These are phyloP conservation scores for Volucella inanis DNA, from an alignment of 2,888 invertebrate species.

Conservation along the genomic window DNA sequence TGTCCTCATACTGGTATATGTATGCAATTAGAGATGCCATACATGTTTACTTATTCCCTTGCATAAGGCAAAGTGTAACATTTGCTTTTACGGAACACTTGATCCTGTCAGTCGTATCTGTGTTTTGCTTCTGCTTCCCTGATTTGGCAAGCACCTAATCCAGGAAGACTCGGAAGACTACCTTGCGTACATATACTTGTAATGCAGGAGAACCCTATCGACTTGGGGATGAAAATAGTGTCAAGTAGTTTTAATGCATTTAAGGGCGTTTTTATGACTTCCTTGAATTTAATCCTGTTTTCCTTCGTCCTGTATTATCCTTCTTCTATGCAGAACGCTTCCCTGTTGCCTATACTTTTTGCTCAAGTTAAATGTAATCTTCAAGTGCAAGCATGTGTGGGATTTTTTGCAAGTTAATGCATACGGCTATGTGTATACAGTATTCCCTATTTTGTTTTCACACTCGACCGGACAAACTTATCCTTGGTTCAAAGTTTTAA, in stretches of 20 bases:
- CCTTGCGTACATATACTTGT: constrained; percentile 22
- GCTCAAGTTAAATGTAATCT: constrained; percentile 61
- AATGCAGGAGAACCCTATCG: constrained; percentile 48
- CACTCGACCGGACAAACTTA: constrained; percentile 70
- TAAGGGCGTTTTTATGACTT: constrained; percentile 70
- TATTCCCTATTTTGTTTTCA: constrained; percentile 11
- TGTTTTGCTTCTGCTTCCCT: constrained; percentile 21
- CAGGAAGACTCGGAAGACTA: constrained; percentile 52
- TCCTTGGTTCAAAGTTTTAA: constrained; percentile 55
- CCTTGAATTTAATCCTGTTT: constrained; percentile 60
- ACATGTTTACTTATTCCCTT: constrained; percentile 46
- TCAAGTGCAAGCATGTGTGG: constrained; percentile 61
- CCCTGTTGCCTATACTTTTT: constrained; percentile 36
- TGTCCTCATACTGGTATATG: constrained; percentile 14
- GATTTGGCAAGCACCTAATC: constrained; percentile 35
- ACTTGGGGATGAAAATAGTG: constrained; percentile 51
- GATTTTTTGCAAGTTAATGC: constrained; percentile 53
- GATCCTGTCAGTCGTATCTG: constrained; percentile 53
- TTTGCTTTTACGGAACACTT: constrained; percentile 55
- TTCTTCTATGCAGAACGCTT: constrained; percentile 28
- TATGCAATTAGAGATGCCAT: constrained; percentile 64
- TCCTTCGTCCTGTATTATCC: constrained; percentile 32
- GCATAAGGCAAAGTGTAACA: constrained; percentile 44
- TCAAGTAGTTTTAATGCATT: constrained; percentile 69
- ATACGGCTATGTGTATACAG: constrained; percentile 2